Evolutionary conservation across 2,888 invertebrate genomes (phyloP).

Genomic region (Phanerotoma sp.): DNA sequence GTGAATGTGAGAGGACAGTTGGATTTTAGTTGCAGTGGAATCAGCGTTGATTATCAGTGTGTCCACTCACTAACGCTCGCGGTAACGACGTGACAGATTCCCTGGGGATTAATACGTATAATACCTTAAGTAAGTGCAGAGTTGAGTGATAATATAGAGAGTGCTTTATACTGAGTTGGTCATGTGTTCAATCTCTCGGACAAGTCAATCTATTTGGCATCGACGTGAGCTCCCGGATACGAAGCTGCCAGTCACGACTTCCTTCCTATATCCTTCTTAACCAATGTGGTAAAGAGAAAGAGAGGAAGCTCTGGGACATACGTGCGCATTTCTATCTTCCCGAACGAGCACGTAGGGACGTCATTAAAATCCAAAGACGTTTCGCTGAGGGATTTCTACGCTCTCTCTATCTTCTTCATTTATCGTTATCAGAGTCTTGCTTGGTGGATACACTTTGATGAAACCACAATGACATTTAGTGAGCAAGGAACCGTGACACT

Average conservation of each 20-base stretch:
- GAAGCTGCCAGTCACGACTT: constrained; percentile 16
- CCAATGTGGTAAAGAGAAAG: neutral
- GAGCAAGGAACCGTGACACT: neutral
- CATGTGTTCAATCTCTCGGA: constrained; percentile 11
- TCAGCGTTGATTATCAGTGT: neutral
- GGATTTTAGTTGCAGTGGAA: neutral
- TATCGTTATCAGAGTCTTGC: neutral
- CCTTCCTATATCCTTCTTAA: constrained; percentile 13
- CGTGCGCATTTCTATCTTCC: constrained; percentile 4
- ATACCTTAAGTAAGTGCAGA: constrained; percentile 17
- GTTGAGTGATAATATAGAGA: constrained; percentile 6
- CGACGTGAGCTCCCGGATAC: constrained; percentile 14
- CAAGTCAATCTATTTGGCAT: constrained; percentile 22
- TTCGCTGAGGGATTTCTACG: constrained; percentile 1
- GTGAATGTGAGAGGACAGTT: neutral
- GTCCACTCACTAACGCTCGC: neutral
- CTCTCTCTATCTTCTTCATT: constrained; percentile 2
- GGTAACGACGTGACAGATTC: neutral
- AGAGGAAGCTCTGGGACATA: neutral
- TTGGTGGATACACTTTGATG: constrained; percentile 6
- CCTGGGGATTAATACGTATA: constrained; percentile 16
- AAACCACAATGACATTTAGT: constrained; percentile 12
- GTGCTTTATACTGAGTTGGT: neutral
- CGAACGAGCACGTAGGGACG: constrained; percentile 9
- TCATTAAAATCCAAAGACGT: constrained; percentile 12